These are phyloP conservation scores for Cerastis rubricosa DNA, from an alignment of 2,888 invertebrate species.

Conservation along the genomic window DNA sequence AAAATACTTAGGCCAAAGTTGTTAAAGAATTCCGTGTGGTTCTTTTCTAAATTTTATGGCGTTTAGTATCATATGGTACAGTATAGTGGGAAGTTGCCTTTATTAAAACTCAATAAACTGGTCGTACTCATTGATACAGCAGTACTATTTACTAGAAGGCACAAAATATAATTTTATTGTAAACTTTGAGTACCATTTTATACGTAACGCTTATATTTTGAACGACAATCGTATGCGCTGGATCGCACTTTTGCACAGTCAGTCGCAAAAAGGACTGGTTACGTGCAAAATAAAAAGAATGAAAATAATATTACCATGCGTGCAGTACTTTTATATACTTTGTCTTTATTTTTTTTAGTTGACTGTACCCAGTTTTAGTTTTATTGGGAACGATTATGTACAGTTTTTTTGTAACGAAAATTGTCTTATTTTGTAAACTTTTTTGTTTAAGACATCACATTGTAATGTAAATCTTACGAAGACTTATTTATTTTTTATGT, in stretches of 20 bases:
- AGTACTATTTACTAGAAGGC: conserved; percentile 42
- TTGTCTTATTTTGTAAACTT: conserved; percentile 64
- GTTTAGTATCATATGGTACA: neutral
- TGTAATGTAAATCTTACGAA: conserved; percentile 75
- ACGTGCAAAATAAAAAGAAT: conserved; percentile 9
- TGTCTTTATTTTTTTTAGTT: conserved; percentile 33
- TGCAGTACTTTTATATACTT: conserved; percentile 24
- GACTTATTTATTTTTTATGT: conserved; percentile 89
- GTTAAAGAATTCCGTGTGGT: neutral
- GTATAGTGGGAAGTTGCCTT: conserved; percentile 8
- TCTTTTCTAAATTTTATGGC: neutral
- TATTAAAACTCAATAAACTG: conserved; percentile 1
- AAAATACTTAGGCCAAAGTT: neutral
- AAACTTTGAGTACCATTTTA: conserved; percentile 42
- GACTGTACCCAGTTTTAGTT: conserved; percentile 58
- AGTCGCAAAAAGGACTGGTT: conserved; percentile 17
- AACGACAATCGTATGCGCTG: conserved; percentile 57
- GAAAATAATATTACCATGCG: conserved; percentile 5
- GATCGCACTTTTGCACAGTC: conserved; percentile 60
- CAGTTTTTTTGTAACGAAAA: conserved; percentile 56
- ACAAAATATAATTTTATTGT: conserved; percentile 56
- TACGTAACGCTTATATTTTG: conserved; percentile 17
- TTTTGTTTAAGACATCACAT: conserved; percentile 77
- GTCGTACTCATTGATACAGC: conserved; percentile 11
- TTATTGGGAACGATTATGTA: conserved; percentile 57